phyloP scores from a whole-genome alignment of 2,797 vertebrate species.

The Triplophysa yarkandensis region DNA sequence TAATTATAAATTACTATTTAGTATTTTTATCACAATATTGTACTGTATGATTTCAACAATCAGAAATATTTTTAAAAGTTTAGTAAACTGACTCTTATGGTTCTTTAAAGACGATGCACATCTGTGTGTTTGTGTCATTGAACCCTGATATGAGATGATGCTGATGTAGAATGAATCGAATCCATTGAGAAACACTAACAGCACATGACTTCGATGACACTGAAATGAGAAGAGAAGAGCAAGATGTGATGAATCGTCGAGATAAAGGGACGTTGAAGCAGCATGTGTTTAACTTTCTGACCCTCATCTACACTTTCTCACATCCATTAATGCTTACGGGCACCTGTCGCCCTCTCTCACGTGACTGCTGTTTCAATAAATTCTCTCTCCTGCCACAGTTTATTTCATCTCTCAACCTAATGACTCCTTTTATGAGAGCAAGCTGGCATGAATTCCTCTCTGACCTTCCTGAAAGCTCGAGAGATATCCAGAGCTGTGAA shows the following conservation, averaged over 20 bases:
- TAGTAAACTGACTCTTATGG: no score
- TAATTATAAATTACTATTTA: no score
- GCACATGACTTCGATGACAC: constrained; percentile 54
- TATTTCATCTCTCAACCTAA: constrained; percentile 7
- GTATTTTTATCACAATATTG: no score
- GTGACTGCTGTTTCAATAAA: background rate
- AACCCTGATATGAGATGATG: background rate
- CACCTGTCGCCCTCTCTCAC: background rate
- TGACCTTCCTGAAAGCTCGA: background rate
- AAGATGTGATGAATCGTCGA: constrained; percentile 41
- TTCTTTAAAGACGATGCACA: no score
- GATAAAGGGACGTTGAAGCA: constrained; percentile 60
- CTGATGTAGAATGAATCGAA: constrained; percentile 19
- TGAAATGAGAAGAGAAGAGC: constrained; percentile 47
- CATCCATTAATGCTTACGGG: constrained; percentile 59
- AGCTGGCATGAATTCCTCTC: background rate
- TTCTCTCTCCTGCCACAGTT: background rate
- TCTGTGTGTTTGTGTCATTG: background rate
- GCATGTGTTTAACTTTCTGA: constrained; percentile 59
- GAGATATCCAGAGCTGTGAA: background rate
- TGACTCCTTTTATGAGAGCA: background rate
- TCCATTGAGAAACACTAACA: background rate
- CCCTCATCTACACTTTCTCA: constrained; percentile 56
- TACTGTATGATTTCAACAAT: no score
- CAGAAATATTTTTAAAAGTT: no score